phyloP scores from a whole-genome alignment of 2,888 invertebrate species.

The Bedellia somnulentella region DNA sequence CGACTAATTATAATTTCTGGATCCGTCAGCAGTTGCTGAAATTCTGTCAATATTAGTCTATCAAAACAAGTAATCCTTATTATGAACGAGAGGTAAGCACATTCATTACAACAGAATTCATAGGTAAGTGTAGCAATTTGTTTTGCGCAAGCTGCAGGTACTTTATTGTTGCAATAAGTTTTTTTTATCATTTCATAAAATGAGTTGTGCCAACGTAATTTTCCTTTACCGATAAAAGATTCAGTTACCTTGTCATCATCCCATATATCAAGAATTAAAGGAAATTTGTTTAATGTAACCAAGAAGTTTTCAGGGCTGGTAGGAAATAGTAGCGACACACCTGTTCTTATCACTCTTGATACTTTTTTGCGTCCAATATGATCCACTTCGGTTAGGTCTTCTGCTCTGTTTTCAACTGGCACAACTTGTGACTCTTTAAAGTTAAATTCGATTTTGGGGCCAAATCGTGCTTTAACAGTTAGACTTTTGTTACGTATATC shows the following conservation, averaged over 20 bases:
- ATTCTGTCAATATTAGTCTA: slow-evolving; percentile 41
- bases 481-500: no score
- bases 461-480: slow-evolving; percentile 46
- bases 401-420: slow-evolving; percentile 17
- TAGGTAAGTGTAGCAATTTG: slow-evolving; percentile 21
- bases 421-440: slow-evolving; percentile 47
- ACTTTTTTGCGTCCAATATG: slow-evolving; percentile 30
- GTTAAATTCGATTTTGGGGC: slow-evolving; percentile 47
- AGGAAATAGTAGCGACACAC: slow-evolving; percentile 59
- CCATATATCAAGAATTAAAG: slow-evolving; percentile 52
- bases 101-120: slow-evolving; percentile 33
- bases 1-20: slow-evolving; percentile 43
- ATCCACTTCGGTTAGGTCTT: slow-evolving; percentile 27
- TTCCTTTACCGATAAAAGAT: slow-evolving; percentile 41
- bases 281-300: slow-evolving; percentile 38
- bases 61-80: slow-evolving; percentile 54
- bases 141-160: slow-evolving; percentile 31
- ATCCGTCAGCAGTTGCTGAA: slow-evolving; percentile 37
- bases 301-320: slow-evolving; percentile 45
- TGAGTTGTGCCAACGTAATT: slow-evolving; percentile 43
- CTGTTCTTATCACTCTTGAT: slow-evolving; percentile 37
- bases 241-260: slow-evolving; percentile 35
- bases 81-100: slow-evolving; percentile 45
- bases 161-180: slow-evolving; percentile 18
- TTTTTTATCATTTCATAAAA: slow-evolving; percentile 52